Percentiles rank a stretch among this genome's conserved stretches.
These are phyloP conservation scores for Taenioides sp. DNA, from an alignment of 2,797 vertebrate species.

Conservation along the genomic window DNA sequence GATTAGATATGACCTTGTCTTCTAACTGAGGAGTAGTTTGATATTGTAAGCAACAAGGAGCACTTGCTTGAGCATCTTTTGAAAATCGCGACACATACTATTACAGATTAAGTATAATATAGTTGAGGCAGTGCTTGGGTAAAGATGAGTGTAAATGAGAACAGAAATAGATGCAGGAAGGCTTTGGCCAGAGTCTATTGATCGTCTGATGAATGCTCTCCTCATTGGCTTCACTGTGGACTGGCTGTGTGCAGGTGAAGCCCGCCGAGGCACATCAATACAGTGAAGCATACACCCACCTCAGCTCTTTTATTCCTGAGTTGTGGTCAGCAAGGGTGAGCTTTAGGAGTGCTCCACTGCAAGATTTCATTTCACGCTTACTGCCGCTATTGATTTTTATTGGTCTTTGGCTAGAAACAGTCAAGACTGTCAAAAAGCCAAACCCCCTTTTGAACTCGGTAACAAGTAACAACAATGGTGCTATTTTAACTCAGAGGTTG, in stretches of 20 bases:
- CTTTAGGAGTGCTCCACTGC: conserved; percentile 48
- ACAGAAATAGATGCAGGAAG: conserved; percentile 30
- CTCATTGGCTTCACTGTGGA: conserved; percentile 46
- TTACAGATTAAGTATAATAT: background rate
- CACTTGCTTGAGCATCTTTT: too few relatives aligned
- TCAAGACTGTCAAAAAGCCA: conserved; percentile 57
- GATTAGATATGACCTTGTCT: too few relatives aligned
- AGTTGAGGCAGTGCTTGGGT: conserved; percentile 21
- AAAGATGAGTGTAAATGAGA: conserved; percentile 49
- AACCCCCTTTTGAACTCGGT: conserved; percentile 21
- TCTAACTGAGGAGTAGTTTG: background rate
- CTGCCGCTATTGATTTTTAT: conserved; percentile 66
- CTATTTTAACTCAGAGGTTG: conserved; percentile 5
- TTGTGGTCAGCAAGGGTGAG: conserved; percentile 39
- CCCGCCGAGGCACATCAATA: conserved; percentile 46
- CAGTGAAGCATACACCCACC: conserved; percentile 39
- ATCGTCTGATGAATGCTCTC: conserved; percentile 62
- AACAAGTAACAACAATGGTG: conserved; percentile 10
- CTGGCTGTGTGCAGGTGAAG: conserved; percentile 41
- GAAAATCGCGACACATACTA: too few relatives aligned
- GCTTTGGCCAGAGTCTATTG: conserved; percentile 49
- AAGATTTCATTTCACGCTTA: conserved; percentile 75
- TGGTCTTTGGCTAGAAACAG: conserved; percentile 59
- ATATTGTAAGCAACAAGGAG: too few relatives aligned
- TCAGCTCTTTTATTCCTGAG: conserved; percentile 31